Evolutionary conservation across 2,888 invertebrate species (phyloP).

Genomic region (Cacoxenus indagator): DNA sequence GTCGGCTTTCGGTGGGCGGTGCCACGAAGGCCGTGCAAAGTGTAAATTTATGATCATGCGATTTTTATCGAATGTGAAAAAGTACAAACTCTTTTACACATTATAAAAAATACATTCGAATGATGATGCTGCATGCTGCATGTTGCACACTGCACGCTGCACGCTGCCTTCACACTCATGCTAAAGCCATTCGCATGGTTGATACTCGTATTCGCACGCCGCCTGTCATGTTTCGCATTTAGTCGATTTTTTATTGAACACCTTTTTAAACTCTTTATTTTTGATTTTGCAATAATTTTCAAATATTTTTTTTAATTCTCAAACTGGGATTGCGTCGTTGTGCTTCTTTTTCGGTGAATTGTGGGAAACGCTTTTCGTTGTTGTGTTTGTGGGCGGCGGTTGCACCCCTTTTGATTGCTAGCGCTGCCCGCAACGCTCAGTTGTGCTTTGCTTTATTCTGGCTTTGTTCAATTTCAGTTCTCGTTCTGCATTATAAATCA

Average conservation of each 20-base stretch:
- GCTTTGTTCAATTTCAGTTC: not conserved
- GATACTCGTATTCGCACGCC: conserved; percentile 65
- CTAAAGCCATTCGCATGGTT: conserved; percentile 43
- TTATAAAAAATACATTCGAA: conserved; percentile 52
- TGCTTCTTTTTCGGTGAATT: conserved; percentile 19
- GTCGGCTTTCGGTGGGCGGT: conserved; percentile 52
- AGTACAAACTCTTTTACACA: conserved; percentile 63
- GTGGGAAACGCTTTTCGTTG: conserved; percentile 27
- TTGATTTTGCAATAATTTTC: conserved; percentile 1
- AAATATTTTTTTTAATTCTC: conserved; percentile 25
- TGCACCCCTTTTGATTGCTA: conserved; percentile 31
- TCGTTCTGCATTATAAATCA: conserved; percentile 47
- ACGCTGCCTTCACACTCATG: not conserved
- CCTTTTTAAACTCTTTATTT: conserved; percentile 44
- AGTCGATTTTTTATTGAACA: conserved; percentile 57
- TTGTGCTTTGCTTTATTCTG: not conserved
- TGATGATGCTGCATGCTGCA: conserved; percentile 12
- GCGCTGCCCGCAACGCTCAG: no score
- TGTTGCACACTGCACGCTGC: conserved; percentile 1
- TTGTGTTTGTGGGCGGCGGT: conserved; percentile 22
- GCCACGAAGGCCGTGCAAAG: conserved; percentile 70
- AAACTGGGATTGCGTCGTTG: no score
- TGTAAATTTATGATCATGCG: conserved; percentile 71
- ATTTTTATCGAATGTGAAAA: conserved; percentile 68
- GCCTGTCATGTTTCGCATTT: conserved; percentile 61